These are phyloP conservation scores for Sebastes nivosus DNA, from an alignment of 2,797 vertebrate species.

Conservation along the genomic window DNA sequence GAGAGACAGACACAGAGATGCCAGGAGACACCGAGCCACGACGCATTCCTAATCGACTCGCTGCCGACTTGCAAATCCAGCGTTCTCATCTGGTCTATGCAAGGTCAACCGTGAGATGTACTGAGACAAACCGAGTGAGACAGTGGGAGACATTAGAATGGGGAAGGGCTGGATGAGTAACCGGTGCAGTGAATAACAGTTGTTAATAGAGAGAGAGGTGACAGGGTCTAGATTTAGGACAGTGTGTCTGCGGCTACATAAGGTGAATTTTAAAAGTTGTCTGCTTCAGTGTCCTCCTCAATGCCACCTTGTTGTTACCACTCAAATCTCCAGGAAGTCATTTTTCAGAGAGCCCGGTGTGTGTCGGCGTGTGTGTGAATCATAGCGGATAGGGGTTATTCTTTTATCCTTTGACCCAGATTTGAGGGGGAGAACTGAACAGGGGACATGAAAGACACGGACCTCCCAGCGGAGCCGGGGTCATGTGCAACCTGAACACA, in stretches of 20 bases:
- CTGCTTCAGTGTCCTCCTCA: slow-evolving; percentile 58
- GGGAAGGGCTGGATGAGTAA: slow-evolving; percentile 43
- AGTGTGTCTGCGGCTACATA: slow-evolving; percentile 44
- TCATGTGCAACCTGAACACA: slow-evolving; percentile 75
- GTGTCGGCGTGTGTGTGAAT: slow-evolving; percentile 42
- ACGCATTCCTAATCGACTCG: slow-evolving; percentile 62
- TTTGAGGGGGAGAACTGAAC: slow-evolving; percentile 73
- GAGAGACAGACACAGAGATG: slow-evolving; percentile 51
- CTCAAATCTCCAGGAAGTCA: slow-evolving; percentile 64
- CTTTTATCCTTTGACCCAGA: slow-evolving; percentile 83
- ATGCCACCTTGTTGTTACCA: slow-evolving; percentile 61
- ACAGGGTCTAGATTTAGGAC: slow-evolving; percentile 51
- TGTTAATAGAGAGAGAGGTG: slow-evolving; percentile 39
- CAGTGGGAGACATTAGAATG: slow-evolving; percentile 26
- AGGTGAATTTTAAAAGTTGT: slow-evolving; percentile 60
- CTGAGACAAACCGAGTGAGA: slow-evolving; percentile 57
- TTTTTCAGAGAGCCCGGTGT: slow-evolving; percentile 56
- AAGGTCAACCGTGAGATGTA: slow-evolving; percentile 62
- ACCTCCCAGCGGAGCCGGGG: slow-evolving; percentile 74
- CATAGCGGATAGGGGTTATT: slow-evolving; percentile 60
- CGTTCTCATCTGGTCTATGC: slow-evolving; percentile 56
- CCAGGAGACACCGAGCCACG: slow-evolving; percentile 58
- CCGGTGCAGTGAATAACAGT: slow-evolving; percentile 47
- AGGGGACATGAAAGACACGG: slow-evolving; percentile 80
- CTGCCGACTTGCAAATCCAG: slow-evolving; percentile 68